Conservation (phyloP, 2,888 invertebrate genomes). For the Operophtera brumata region DNA sequence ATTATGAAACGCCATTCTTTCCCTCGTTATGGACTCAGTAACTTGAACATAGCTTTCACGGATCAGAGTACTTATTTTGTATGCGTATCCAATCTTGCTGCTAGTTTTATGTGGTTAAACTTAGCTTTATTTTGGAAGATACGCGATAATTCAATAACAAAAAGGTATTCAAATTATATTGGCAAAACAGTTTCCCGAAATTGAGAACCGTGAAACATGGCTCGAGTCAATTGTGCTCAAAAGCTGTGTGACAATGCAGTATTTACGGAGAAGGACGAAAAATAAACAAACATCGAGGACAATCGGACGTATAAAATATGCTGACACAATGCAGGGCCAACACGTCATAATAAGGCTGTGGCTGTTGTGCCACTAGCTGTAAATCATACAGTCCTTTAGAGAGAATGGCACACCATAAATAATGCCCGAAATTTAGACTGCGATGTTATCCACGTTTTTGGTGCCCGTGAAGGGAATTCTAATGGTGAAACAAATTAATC, state of each 20-base stretch:
- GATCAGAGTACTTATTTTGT: conserved; percentile 50
- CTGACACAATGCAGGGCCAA: conserved; percentile 74
- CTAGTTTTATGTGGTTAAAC: conserved; percentile 23
- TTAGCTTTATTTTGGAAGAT: background rate
- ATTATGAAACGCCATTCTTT: conserved; percentile 71
- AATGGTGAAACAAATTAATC: conserved; percentile 75
- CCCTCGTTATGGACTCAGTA: conserved; percentile 66
- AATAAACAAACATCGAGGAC: conserved; percentile 77
- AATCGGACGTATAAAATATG: conserved; percentile 72
- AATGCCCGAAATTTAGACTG: conserved; percentile 67
- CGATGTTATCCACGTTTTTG: conserved; percentile 62
- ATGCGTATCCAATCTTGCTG: conserved; percentile 38
- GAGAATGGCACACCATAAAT: conserved; percentile 77
- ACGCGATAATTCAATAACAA: background rate
- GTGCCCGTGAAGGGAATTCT: conserved; percentile 66
- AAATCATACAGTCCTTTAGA: conserved; percentile 78
- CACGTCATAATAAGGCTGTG: conserved; percentile 78
- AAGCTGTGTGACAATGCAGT: conserved; percentile 67
- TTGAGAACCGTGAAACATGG: conserved; percentile 74
- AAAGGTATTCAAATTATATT: conserved; percentile 40
- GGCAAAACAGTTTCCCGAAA: conserved; percentile 58
- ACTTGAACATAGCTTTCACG: conserved; percentile 54
- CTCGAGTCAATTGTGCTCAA: conserved; percentile 60
- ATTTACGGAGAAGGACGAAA: conserved; percentile 75
- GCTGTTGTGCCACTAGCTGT: conserved; percentile 73